These are phyloP conservation scores for Antennarius striatus DNA, from an alignment of 2,113 vertebrate species.

Conservation along the genomic window DNA sequence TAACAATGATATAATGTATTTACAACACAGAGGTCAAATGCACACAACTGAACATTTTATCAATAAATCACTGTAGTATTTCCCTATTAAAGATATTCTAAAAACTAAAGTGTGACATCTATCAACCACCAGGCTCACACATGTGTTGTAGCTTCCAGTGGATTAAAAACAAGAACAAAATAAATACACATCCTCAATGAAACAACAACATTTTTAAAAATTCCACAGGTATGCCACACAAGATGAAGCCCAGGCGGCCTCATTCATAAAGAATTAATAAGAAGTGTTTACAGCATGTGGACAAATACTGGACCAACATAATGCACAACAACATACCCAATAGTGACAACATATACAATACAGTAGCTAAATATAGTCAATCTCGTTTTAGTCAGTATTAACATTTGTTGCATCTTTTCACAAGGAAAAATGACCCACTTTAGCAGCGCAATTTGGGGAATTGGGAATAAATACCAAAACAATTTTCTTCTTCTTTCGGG, in stretches of 20 bases:
- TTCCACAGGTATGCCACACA: constrained; percentile 10
- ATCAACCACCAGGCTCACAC: too few species aligned
- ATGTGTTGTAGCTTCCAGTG: background rate
- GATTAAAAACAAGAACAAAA: background rate
- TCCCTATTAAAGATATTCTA: too few species aligned
- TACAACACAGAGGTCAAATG: too few species aligned
- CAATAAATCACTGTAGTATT: too few species aligned
- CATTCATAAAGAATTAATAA: background rate
- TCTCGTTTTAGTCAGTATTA: background rate
- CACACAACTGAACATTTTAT: too few species aligned
- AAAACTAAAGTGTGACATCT: too few species aligned
- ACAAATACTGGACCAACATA: constrained; percentile 24
- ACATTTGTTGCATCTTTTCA: constrained; percentile 18
- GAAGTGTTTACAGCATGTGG: background rate
- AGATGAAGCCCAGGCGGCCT: background rate
- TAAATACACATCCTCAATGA: too few species aligned
- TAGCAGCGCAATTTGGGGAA: too few species aligned
- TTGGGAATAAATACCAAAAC: too few species aligned
- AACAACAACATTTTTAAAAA: background rate
- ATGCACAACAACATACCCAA: constrained; percentile 11
- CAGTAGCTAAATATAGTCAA: background rate
- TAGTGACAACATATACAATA: constrained; percentile 6
- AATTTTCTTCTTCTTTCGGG: too few species aligned
- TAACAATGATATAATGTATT: too few species aligned
- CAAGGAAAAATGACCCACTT: constrained; percentile 3